These are phyloP conservation scores for Paracyclopina nana DNA, from an alignment of 1,140 invertebrate genomes.

Conservation along the genomic window DNA sequence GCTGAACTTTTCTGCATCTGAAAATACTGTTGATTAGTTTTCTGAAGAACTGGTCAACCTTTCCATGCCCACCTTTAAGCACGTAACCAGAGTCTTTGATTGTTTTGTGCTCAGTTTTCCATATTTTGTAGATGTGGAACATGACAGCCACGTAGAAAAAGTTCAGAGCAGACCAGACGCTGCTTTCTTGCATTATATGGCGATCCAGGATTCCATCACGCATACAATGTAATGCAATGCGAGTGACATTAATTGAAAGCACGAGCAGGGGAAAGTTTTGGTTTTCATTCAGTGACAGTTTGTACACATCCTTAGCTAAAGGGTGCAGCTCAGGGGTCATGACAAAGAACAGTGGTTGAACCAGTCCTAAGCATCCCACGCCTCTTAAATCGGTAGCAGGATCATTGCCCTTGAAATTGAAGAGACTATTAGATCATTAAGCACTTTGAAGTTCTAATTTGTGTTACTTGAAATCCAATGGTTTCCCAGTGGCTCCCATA, in stretches of 20 bases:
- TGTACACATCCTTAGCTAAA: constrained; percentile 30
- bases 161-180: too few species aligned
- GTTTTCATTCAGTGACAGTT: constrained; percentile 30
- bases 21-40: too few species aligned
- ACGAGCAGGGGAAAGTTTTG: constrained; percentile 37
- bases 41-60: too few species aligned
- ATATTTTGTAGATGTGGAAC: background rate
- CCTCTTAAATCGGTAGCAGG: constrained; percentile 36
- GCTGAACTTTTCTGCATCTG: too few species aligned
- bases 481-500: constrained; percentile 36
- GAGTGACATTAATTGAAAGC: constrained; percentile 35
- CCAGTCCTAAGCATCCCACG: constrained; percentile 32
- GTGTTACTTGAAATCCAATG: constrained; percentile 35
- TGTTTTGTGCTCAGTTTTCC: background rate
- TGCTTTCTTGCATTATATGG: too few species aligned
- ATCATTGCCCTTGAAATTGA: constrained; percentile 30
- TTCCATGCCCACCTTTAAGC: background rate
- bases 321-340: constrained; percentile 25
- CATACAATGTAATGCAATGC: constrained; percentile 32
- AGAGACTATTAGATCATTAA: background rate
- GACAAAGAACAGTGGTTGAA: constrained; percentile 31
- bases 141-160: too few species aligned
- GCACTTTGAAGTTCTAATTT: background rate
- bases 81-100: constrained; percentile 1
- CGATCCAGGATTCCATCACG: constrained; percentile 32